Conservation (phyloP, 2,888 invertebrate genomes). For the Creontiades dilutus region DNA sequence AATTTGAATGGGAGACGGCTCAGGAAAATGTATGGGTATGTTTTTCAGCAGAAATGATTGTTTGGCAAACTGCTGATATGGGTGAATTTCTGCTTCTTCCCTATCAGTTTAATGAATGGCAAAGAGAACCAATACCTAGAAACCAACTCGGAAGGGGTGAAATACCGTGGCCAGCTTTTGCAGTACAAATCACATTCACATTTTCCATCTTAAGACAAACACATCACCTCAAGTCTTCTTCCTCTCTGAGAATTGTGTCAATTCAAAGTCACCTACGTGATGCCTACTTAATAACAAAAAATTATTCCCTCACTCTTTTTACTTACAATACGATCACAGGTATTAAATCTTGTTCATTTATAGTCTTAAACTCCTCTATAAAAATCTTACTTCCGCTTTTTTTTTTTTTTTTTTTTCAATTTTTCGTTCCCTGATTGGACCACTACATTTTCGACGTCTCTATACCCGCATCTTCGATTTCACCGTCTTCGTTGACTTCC, state of each 20-base stretch:
- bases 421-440: not conserved
- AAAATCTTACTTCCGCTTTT: slow-evolving; percentile 15
- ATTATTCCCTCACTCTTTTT: not conserved
- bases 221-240: not conserved
- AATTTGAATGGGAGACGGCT: too few relatives aligned
- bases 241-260: not conserved
- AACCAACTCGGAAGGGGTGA: too few relatives aligned
- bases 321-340: slow-evolving; percentile 7
- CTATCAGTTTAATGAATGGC: too few relatives aligned
- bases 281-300: not conserved
- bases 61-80: too few relatives aligned
- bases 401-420: not conserved
- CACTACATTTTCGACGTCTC: slow-evolving; percentile 52
- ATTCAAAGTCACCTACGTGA: too few relatives aligned
- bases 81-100: too few relatives aligned
- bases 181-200: not conserved
- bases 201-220: not conserved
- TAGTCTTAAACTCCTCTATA: not conserved
- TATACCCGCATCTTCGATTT: not conserved
- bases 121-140: too few relatives aligned
- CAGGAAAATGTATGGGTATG: too few relatives aligned
- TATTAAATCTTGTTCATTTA: not conserved
- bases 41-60: too few relatives aligned
- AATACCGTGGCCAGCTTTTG: not conserved
- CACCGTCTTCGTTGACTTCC: slow-evolving; percentile 48